Base-by-base conservation (phyloP, 1,140 invertebrate species). In the Eriocheir sinensis region DNA sequence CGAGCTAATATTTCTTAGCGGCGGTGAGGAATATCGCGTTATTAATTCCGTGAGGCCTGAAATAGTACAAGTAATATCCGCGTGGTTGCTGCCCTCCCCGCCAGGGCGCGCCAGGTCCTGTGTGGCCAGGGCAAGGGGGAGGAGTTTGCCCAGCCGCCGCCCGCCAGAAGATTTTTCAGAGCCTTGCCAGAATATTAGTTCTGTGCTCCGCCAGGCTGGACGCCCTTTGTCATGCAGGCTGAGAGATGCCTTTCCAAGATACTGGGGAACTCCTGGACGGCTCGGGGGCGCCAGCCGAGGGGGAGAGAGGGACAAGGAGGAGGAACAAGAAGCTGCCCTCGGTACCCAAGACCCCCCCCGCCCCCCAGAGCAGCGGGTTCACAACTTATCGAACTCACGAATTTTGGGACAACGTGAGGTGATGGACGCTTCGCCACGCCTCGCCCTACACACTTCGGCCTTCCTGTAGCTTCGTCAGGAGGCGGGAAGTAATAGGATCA, bases 71-170 rank as follows among this genome's bases (percentile, higher is more conserved):
- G 32, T 92, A 48, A 53, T 21, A 38, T 12, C 21, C 30, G 3
- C 53, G 60, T 72, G 15, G 36, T 94, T 91, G 27, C 38, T 36
- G 36, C 30, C 79, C 40, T 17, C 60, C 27, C 89, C 94, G 86
- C 94, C 94, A 94, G 94, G 36, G 89, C 41, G 94, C 89, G 89
- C 94, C 89, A 94, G 81, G 27, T 40, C 48, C 91, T 89, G 48
- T 40, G 94, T 91, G 89, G n/a, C 36, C 41, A 81, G 81, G 94
- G 94, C 79, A 36, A 53, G 91, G 41, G 89, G 38, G 89, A 83
- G 89, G 94, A 90, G 90, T 48, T 32, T 44, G 53, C 9, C 32
- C 44, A 30, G 9, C 44, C 38, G 30, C 30, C 30, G 15, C 27
- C 86, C 41, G 86, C 32, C 38, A 48, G 9, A n/a, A 48, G n/a